Conservation (phyloP, 1,140 invertebrate genomes). For the Cylas formicarius region DNA sequence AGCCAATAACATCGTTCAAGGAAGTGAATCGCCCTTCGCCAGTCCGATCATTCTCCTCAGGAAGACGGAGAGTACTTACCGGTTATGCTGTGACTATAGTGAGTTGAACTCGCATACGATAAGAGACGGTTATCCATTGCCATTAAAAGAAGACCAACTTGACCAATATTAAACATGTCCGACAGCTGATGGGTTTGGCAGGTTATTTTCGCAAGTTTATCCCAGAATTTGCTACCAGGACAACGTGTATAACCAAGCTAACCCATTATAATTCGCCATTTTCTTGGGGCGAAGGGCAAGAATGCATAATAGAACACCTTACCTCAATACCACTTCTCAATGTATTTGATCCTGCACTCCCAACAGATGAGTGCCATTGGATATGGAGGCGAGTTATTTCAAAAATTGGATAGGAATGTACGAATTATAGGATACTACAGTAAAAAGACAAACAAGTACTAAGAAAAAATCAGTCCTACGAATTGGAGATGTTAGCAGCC, state of each 20-base stretch:
- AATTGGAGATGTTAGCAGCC: constrained; percentile 39
- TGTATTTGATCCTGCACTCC: constrained; percentile 31
- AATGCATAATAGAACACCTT: constrained; percentile 29
- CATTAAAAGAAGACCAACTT: too few species aligned
- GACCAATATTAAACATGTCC: constrained; percentile 33
- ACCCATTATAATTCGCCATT: constrained; percentile 16
- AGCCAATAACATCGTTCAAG: too few species aligned
- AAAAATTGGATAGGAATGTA: constrained; percentile 23
- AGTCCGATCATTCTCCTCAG: too few species aligned
- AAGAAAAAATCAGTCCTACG: constrained; percentile 37
- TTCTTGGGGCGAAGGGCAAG: constrained; percentile 17
- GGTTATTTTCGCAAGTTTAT: constrained; percentile 32
- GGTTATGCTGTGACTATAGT: too few species aligned
- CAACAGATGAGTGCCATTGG: constrained; percentile 31
- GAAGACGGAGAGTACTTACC: too few species aligned
- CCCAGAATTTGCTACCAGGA: constrained; percentile 22
- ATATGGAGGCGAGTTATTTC: constrained; percentile 37
- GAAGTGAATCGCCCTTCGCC: too few species aligned
- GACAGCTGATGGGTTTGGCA: constrained; percentile 40
- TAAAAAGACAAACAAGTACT: constrained; percentile 22
- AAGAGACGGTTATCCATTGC: too few species aligned
- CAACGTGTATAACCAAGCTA: constrained; percentile 19
- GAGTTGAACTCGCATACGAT: too few species aligned
- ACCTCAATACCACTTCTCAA: constrained; percentile 23
- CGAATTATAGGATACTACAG: constrained; percentile 1